phyloP scores from a whole-genome alignment of 1,140 invertebrate species.

The Leguminivora glycinivorella region DNA sequence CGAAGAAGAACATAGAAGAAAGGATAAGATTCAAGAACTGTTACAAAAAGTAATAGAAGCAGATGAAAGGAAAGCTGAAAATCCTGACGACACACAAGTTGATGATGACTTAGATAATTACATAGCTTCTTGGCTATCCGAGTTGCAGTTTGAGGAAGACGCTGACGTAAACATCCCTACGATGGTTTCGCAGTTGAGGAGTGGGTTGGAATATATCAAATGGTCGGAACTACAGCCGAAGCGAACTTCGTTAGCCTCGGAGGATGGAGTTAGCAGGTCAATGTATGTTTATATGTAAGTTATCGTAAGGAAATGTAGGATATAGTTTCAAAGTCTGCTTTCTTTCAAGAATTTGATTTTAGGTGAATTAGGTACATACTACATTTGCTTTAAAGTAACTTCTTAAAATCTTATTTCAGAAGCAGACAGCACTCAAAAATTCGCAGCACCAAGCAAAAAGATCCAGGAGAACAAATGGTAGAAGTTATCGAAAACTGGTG shows the following conservation, averaged over 20 bases:
- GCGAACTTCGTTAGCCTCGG: no score
- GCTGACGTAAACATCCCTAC: slow-evolving; percentile 40
- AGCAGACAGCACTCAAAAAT: not conserved
- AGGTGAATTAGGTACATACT: no score
- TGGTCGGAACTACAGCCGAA: slow-evolving; percentile 7
- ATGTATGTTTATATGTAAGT: no score
- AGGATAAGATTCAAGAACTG: slow-evolving; percentile 44
- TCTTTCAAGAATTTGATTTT: not conserved
- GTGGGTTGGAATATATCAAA: slow-evolving; percentile 41
- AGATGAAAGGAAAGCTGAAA: slow-evolving; percentile 24
- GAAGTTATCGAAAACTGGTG: slow-evolving; percentile 48
- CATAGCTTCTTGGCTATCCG: slow-evolving; percentile 43
- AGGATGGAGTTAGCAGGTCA: not conserved
- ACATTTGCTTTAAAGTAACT: no score
- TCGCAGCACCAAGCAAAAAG: slow-evolving; percentile 2
- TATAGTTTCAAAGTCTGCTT: no score
- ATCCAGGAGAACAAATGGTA: slow-evolving; percentile 40
- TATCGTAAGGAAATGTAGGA: no score
- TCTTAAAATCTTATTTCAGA: not conserved
- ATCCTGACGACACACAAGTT: slow-evolving; percentile 28
- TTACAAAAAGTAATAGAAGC: slow-evolving; percentile 43
- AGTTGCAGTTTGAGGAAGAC: slow-evolving; percentile 41
- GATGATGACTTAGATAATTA: slow-evolving; percentile 37
- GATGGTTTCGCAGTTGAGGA: slow-evolving; percentile 44
- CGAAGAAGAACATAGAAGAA: slow-evolving; percentile 31